phyloP scores from a whole-genome alignment of 1,140 invertebrate genomes.

The Cydia splendana region DNA sequence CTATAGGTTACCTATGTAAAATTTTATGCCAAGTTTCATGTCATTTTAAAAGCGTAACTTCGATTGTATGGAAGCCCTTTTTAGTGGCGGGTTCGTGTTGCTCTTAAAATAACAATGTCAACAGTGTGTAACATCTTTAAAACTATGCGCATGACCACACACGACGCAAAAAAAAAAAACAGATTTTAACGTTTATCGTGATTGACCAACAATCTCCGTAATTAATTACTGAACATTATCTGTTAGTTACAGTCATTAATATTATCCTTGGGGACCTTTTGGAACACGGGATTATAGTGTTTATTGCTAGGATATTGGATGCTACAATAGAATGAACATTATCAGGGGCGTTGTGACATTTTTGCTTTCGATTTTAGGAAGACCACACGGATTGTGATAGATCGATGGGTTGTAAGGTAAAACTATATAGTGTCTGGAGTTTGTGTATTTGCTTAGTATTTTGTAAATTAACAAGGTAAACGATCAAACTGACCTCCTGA shows the following conservation, averaged over 20 bases:
- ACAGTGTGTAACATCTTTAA: neutral
- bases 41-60: too few species aligned
- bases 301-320: neutral
- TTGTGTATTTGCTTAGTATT: too few species aligned
- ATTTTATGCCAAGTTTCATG: too few species aligned
- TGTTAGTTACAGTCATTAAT: constrained; percentile 4
- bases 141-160: neutral
- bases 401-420: neutral
- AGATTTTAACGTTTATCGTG: neutral
- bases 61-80: too few species aligned
- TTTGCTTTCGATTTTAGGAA: neutral
- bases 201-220: neutral
- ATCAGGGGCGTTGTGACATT: neutral
- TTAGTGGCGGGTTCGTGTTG: too few species aligned
- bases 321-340: neutral
- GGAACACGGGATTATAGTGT: too few species aligned
- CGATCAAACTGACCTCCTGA: too few species aligned
- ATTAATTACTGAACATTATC: constrained; percentile 6
- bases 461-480: too few species aligned
- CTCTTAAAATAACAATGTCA: too few species aligned
- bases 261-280: constrained; percentile 9
- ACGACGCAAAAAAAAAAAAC: neutral
- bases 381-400: neutral
- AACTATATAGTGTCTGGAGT: too few species aligned
- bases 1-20: too few species aligned